These are phyloP conservation scores for Vimba vimba DNA, from an alignment of 2,113 vertebrate species.

Conservation along the genomic window DNA sequence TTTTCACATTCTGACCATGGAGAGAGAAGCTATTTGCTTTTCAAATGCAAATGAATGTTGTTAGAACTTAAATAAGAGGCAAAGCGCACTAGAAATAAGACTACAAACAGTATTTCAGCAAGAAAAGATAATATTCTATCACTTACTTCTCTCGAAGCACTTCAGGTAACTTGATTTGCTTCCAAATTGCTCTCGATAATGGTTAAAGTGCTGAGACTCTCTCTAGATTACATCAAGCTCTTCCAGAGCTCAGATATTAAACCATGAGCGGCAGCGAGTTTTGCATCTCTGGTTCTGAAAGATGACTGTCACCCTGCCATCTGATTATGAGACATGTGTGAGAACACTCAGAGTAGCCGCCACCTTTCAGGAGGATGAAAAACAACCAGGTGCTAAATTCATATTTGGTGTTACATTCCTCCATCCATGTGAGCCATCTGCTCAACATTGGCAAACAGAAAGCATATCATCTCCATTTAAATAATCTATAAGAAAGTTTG, in stretches of 20 bases:
- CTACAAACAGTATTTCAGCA: neutral
- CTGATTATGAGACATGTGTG: conserved; percentile 62
- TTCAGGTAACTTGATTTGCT: conserved; percentile 7
- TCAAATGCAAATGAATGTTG: neutral
- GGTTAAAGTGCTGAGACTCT: conserved; percentile 22
- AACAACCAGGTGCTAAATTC: conserved; percentile 74
- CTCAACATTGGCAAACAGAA: conserved; percentile 61
- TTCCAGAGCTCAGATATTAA: neutral
- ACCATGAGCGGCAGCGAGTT: neutral
- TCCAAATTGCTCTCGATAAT: neutral
- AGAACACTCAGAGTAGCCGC: conserved; percentile 66
- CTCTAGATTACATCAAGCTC: neutral
- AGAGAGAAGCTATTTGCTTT: neutral
- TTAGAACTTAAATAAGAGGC: neutral
- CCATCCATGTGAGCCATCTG: conserved; percentile 72
- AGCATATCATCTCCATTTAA: conserved; percentile 52
- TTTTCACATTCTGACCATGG: conserved; percentile 10
- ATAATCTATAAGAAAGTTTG: conserved; percentile 3
- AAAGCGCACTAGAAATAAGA: neutral
- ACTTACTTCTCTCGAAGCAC: conserved; percentile 15
- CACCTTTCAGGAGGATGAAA: conserved; percentile 54
- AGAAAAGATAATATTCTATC: neutral
- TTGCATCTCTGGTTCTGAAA: neutral
- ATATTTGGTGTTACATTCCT: conserved; percentile 70
- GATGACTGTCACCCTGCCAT: conserved; percentile 48